Percentiles rank a stretch among this genome's conserved stretches.
Conservation (phyloP, 2,888 invertebrate species). For the Lycia hirtaria region DNA sequence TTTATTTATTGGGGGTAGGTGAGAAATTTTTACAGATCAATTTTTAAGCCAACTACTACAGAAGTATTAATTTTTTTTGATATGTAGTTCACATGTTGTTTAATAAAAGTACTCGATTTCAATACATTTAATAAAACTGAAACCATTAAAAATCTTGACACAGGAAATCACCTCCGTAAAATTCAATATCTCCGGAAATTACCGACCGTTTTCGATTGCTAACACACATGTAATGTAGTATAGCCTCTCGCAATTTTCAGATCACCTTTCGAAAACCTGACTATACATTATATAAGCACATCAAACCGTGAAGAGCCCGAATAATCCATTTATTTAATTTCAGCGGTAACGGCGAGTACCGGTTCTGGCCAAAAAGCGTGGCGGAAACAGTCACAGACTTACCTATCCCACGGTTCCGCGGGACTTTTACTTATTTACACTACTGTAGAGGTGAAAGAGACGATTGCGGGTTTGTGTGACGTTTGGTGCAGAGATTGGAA, state of each 20-base stretch:
- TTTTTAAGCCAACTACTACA: too few relatives aligned
- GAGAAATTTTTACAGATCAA: too few relatives aligned
- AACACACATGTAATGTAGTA: constrained; percentile 9
- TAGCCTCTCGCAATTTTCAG: constrained; percentile 20
- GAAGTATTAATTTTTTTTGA: too few relatives aligned
- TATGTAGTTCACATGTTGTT: too few relatives aligned
- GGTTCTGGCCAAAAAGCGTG: constrained; percentile 62
- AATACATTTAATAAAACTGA: too few relatives aligned
- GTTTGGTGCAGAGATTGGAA: constrained; percentile 13
- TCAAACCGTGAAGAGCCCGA: constrained; percentile 42
- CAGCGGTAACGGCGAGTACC: constrained; percentile 55
- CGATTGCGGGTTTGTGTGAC: constrained; percentile 35
- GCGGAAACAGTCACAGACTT: constrained; percentile 45
- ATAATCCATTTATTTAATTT: constrained; percentile 30
- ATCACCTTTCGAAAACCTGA: constrained; percentile 26
- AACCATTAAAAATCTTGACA: background rate
- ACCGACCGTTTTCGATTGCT: constrained; percentile 5
- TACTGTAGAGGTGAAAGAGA: constrained; percentile 46
- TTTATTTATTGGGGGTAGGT: too few relatives aligned
- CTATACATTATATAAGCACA: constrained; percentile 36
- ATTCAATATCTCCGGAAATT: constrained; percentile 10
- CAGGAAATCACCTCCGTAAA: constrained; percentile 10
- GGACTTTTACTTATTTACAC: constrained; percentile 46
- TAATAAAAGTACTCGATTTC: too few relatives aligned
- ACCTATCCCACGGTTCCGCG: constrained; percentile 44